Conservation (phyloP, 1,140 invertebrate genomes). For the Riptortus pedestris region DNA sequence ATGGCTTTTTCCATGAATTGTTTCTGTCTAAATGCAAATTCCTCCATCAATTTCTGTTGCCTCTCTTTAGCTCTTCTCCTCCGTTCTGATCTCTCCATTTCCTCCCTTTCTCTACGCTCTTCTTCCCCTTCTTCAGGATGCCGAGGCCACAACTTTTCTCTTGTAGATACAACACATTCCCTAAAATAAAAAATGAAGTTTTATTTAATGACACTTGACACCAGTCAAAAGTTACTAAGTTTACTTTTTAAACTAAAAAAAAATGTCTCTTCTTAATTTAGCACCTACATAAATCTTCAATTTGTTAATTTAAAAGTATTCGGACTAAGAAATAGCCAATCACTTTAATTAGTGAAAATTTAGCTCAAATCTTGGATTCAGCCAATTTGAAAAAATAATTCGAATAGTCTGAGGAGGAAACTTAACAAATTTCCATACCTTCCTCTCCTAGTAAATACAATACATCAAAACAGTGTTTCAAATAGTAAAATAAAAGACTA, state of each 20-base stretch:
- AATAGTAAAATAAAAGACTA: not conserved
- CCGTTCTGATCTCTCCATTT: slow-evolving; percentile 66
- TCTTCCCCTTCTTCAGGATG: slow-evolving; percentile 60
- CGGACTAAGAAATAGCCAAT: too few relatives aligned
- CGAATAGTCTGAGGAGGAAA: too few relatives aligned
- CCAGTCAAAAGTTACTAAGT: not conserved
- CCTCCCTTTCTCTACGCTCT: slow-evolving; percentile 57
- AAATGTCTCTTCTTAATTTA: not conserved
- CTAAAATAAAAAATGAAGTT: too few relatives aligned
- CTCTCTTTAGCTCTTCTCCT: slow-evolving; percentile 73
- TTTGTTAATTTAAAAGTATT: too few relatives aligned
- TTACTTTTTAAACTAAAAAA: not conserved
- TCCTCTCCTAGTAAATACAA: too few relatives aligned
- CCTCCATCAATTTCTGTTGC: slow-evolving; percentile 82
- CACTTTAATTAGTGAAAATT: too few relatives aligned
- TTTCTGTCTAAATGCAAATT: slow-evolving; percentile 83
- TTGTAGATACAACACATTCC: slow-evolving; percentile 53
- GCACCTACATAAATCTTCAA: not conserved
- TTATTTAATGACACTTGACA: too few relatives aligned
- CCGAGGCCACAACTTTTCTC: slow-evolving; percentile 62
- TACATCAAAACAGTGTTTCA: too few relatives aligned
- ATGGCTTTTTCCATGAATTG: slow-evolving; percentile 80
- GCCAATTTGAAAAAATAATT: too few relatives aligned
- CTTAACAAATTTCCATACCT: too few relatives aligned
- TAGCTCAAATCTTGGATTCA: too few relatives aligned